Conservation (phyloP, 2,888 invertebrate genomes). For the Catonia carolina region DNA sequence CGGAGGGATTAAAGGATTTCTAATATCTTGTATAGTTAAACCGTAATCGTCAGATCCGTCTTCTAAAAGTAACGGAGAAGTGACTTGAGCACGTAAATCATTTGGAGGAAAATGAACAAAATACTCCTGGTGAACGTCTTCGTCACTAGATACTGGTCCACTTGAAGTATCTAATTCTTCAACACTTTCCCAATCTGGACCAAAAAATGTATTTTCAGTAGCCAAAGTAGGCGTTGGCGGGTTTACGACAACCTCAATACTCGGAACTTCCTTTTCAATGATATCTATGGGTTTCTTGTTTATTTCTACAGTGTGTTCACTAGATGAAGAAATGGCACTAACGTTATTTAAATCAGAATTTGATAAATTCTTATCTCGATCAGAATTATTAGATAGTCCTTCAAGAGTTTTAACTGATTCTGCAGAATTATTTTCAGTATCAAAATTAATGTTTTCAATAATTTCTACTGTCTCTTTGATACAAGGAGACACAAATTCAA, state of each 20-base stretch:
- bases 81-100: slow-evolving; percentile 16
- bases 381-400: no score
- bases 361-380: no score
- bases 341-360: no score
- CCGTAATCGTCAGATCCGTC: slow-evolving; percentile 16
- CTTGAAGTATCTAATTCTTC: slow-evolving; percentile 15
- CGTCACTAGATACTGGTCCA: slow-evolving; percentile 8
- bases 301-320: no score
- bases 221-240: slow-evolving; percentile 2
- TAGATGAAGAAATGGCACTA: no score
- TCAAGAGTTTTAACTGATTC: no score
- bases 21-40: slow-evolving; percentile 15
- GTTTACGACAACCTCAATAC: background rate
- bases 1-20: slow-evolving; percentile 42
- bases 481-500: no score
- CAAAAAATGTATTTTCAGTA: slow-evolving; percentile 1
- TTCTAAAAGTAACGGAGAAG: slow-evolving; percentile 10
- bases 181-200: slow-evolving; percentile 18
- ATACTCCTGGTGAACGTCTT: slow-evolving; percentile 18
- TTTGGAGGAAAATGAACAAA: slow-evolving; percentile 18
- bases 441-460: no score
- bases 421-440: no score
- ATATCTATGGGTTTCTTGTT: no score
- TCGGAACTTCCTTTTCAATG: no score
- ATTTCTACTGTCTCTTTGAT: no score